Evolutionary conservation across 2,797 vertebrate genomes (phyloP), one percentile per base, ranked within the genome.

Genomic region (Poecilia wingei): DNA sequence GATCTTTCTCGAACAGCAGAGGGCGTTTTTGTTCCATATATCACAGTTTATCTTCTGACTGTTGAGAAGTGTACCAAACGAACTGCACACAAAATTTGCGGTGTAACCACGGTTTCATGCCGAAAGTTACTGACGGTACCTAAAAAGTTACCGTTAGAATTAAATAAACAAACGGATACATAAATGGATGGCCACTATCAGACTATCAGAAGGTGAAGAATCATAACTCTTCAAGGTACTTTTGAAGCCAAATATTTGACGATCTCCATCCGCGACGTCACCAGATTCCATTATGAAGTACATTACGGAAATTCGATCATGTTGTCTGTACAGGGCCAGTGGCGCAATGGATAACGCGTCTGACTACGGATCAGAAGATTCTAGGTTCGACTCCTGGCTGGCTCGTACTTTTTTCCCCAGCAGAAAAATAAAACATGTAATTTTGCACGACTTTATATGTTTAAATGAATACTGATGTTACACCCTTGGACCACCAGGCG

Each of bases 341-440:
- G 91, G 89, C 79, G 80, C 87, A 92, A 87, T 93, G 91, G 89
- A 92, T 93, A 94, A 93, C 81, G 84, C 82, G 86, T 91, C 89
- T 91, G 90, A 92, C 91, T 91, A 89, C 84, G 88, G 87, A 93
- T 93, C 89, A 93, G 91, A 91, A 92, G 88, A 93, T 92, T 93
- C 87, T 87, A 91, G 88, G 92, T 92, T 94, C 83, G 86, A 91
- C 88, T 94, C 93, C 92, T 93, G 88, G 89, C 89, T 94, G 84
- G 90, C 90, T 93, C 82, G 86, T 59, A 4, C 0, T 57, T 53
- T 20, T 51, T n/a, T 1, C 3, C 3, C 33, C 33, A 3, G 53
- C 0, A 9, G 4, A 51, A 49, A 47, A 22, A 22, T 14, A 49
- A 22, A 2, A 51, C 53, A n/a, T 12, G 53, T n/a, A n/a, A 55